Conservation (phyloP, 2,797 vertebrate species). For the Lepus oiostolus region DNA sequence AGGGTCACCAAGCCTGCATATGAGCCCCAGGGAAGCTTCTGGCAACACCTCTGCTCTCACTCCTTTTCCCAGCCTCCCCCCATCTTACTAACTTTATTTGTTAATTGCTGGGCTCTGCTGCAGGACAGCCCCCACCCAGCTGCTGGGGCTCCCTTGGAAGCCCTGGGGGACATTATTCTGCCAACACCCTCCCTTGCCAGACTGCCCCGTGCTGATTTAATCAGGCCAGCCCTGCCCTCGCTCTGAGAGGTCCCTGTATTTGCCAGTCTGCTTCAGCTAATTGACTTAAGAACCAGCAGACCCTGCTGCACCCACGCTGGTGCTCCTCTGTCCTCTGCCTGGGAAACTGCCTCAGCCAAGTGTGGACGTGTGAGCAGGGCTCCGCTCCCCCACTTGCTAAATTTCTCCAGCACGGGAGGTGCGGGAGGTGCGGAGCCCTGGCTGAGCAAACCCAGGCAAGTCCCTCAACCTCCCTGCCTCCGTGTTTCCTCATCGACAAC, state of each 20-base stretch:
- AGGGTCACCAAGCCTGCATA: neutral
- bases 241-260: conserved; percentile 70
- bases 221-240: conserved; percentile 20
- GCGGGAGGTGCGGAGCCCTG: too few relatives aligned
- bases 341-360: conserved; percentile 40
- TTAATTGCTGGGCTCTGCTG: conserved; percentile 65
- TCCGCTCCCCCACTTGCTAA: neutral
- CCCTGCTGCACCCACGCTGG: conserved; percentile 62
- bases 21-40: conserved; percentile 72
- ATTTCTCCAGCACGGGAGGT: too few relatives aligned
- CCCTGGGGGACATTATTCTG: neutral
- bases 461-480: too few relatives aligned
- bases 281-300: conserved; percentile 67
- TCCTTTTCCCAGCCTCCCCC: conserved; percentile 51
- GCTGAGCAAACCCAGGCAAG: too few relatives aligned
- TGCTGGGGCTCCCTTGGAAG: conserved; percentile 66
- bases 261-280: conserved; percentile 56
- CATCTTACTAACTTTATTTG: neutral
- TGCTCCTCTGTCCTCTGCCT: conserved; percentile 1
- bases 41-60: neutral
- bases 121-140: conserved; percentile 82
- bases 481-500: too few relatives aligned
- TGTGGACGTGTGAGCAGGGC: neutral
- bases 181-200: conserved; percentile 17
- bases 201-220: conserved; percentile 49